Evolutionary conservation across 2,797 vertebrate genomes (phyloP).

Genomic region (Huso huso): DNA sequence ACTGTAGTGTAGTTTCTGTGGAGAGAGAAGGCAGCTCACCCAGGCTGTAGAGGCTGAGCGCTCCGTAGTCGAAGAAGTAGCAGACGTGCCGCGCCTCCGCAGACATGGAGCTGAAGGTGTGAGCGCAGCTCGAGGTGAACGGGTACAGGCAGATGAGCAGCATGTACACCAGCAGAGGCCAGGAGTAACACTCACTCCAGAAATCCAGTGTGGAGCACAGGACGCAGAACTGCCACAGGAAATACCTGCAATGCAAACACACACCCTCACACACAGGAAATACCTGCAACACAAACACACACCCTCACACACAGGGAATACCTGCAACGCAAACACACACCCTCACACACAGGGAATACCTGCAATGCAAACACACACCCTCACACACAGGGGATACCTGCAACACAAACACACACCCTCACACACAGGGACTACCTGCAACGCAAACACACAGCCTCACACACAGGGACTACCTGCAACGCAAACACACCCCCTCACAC

Average conservation of each 20-base stretch:
- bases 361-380: too few relatives aligned
- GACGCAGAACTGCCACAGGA: constrained; percentile 62
- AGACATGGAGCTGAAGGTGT: constrained; percentile 79
- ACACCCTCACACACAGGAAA: background rate
- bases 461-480: too few relatives aligned
- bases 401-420: too few relatives aligned
- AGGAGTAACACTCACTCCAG: constrained; percentile 60
- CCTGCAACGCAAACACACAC: too few relatives aligned
- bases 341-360: too few relatives aligned
- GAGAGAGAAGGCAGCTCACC: constrained; percentile 35
- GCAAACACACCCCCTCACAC: constrained; percentile 21
- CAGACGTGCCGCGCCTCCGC: constrained; percentile 66
- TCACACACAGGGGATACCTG: too few relatives aligned
- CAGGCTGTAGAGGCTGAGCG: constrained; percentile 71
- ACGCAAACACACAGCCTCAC: too few relatives aligned
- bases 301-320: too few relatives aligned
- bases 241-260: constrained; percentile 54
- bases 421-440: too few relatives aligned
- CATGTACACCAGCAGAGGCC: constrained; percentile 75
- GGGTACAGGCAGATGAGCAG: constrained; percentile 72
- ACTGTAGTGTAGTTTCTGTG: too few relatives aligned
- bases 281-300: too few relatives aligned
- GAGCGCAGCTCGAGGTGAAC: constrained; percentile 71
- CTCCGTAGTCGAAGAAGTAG: constrained; percentile 75
- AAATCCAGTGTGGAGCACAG: constrained; percentile 61